These are phyloP conservation scores for Daboia siamensis DNA, from an alignment of 2,113 vertebrate genomes.

Conservation along the genomic window DNA sequence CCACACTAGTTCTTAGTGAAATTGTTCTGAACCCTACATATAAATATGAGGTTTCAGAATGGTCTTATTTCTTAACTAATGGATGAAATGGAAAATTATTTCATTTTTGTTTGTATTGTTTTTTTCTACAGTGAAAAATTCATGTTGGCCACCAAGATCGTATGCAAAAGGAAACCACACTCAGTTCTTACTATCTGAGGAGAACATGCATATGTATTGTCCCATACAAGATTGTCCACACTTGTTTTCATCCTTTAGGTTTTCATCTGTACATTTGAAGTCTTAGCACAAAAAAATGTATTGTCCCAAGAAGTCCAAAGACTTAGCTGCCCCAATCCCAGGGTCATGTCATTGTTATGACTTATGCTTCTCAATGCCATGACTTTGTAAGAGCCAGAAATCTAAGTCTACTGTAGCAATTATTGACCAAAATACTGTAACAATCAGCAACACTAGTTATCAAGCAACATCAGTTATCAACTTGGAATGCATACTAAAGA, in stretches of 20 bases:
- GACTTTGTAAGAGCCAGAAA: not conserved
- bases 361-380: not conserved
- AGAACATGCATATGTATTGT: not conserved
- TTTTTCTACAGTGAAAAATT: not conserved
- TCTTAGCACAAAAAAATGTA: not conserved
- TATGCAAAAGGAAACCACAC: not conserved
- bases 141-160: not conserved
- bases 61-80: not conserved
- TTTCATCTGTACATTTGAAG: not conserved
- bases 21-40: not conserved
- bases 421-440: conserved; percentile 26
- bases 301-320: not conserved
- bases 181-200: not conserved
- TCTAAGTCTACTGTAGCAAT: not conserved
- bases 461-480: conserved; percentile 26
- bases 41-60: not conserved
- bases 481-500: conserved; percentile 28
- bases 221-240: not conserved
- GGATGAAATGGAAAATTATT: not conserved
- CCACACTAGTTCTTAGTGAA: not conserved
- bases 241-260: not conserved
- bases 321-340: not conserved
- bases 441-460: conserved; percentile 26
- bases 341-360: not conserved
- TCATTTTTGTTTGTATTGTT: not conserved